Evolutionary conservation across 92 coral and sea anemone genomes (phyloP).

Genomic region (Phymanthus crucifer): DNA sequence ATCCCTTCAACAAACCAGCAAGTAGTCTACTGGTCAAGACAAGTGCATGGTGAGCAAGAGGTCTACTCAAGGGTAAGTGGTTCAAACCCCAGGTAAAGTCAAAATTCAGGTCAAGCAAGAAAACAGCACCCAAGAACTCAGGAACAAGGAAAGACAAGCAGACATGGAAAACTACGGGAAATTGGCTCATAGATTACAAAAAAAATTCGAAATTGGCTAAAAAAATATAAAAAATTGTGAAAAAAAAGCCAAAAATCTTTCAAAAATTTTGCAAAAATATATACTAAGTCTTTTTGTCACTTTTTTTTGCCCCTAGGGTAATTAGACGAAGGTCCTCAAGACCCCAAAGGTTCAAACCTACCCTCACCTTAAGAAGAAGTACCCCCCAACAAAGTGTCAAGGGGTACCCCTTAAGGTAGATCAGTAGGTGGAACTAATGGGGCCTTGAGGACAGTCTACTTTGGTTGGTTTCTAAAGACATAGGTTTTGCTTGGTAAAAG

Average conservation of each 20-base stretch:
- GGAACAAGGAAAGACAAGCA: neutral
- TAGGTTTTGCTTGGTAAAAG: neutral
- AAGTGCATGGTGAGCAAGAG: neutral
- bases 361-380: neutral
- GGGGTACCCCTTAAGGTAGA: neutral
- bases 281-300: neutral
- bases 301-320: neutral
- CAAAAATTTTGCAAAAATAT: neutral
- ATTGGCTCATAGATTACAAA: neutral
- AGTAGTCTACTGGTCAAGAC: too few relatives aligned
- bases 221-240: neutral
- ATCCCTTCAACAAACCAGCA: too few relatives aligned
- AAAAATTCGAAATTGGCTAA: neutral
- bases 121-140: neutral
- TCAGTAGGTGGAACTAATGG: neutral
- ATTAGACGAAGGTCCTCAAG: neutral
- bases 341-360: constrained; percentile 7
- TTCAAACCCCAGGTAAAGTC: neutral
- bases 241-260: neutral
- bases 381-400: neutral
- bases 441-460: neutral
- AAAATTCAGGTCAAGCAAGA: neutral
- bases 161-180: neutral
- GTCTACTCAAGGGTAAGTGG: too few relatives aligned
- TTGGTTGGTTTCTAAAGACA: neutral